Evolutionary conservation across 2,797 vertebrate genomes (phyloP).

Genomic region (Vultur gryphus): DNA sequence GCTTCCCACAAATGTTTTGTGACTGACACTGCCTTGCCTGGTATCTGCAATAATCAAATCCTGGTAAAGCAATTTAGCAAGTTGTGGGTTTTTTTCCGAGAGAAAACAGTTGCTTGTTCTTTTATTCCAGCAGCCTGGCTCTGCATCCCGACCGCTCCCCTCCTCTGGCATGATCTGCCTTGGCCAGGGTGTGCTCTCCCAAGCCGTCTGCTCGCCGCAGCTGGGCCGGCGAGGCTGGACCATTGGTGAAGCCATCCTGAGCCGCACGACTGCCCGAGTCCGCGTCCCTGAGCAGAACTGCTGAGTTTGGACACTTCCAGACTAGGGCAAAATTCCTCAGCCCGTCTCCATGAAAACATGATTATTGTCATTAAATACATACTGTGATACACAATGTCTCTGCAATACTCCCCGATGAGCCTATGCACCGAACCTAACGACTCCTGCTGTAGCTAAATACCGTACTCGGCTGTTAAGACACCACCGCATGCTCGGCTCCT

Average conservation of each 20-base stretch:
- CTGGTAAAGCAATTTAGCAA: background rate
- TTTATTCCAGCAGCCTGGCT: background rate
- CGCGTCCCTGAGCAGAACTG: background rate
- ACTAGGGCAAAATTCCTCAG: background rate
- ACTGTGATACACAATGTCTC: slow-evolving; percentile 13
- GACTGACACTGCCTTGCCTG: background rate
- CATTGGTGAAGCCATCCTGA: background rate
- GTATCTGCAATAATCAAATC: background rate
- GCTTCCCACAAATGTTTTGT: background rate
- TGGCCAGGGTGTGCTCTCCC: background rate
- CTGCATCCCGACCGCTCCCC: background rate
- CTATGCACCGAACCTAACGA: background rate
- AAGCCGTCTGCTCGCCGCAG: background rate
- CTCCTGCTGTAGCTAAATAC: slow-evolving; percentile 6
- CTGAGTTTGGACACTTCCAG: background rate
- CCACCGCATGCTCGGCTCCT: background rate
- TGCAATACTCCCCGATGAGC: background rate
- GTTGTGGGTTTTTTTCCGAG: background rate
- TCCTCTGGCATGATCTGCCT: background rate
- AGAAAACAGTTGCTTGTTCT: background rate
- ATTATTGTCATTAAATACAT: background rate
- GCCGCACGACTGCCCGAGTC: rapidly evolving
- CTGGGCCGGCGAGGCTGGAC: background rate
- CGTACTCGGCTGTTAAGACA: background rate
- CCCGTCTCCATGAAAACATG: background rate